Conservation (phyloP, 2,888 invertebrate species). For the Heliconius ismenius region DNA sequence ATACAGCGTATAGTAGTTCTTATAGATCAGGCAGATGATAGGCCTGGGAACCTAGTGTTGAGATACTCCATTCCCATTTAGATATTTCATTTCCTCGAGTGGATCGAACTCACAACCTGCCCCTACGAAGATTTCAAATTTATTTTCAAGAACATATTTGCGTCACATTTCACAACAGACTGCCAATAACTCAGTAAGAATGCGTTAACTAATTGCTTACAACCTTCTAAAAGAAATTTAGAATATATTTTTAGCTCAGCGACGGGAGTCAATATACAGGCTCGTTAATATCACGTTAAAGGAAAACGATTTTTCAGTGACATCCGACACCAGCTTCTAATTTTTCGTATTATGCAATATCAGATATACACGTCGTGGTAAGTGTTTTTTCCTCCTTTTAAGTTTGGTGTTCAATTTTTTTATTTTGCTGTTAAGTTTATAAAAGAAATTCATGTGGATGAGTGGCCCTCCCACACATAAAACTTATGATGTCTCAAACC, state of each 20-base stretch:
- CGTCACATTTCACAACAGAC: neutral
- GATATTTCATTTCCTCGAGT: neutral
- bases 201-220: constrained; percentile 8
- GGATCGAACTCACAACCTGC: too few species aligned
- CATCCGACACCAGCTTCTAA: constrained; percentile 34
- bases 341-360: constrained; percentile 19
- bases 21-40: too few species aligned
- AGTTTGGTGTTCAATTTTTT: neutral
- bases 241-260: constrained; percentile 22
- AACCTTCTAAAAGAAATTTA: neutral
- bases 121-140: neutral
- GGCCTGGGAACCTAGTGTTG: too few species aligned
- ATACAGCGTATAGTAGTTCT: neutral
- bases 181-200: neutral
- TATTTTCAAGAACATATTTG: neutral
- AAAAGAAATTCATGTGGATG: too few species aligned
- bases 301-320: constrained; percentile 39
- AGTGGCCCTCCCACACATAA: too few species aligned
- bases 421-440: too few species aligned
- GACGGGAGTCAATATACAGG: constrained; percentile 34
- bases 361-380: neutral
- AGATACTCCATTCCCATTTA: neutral
- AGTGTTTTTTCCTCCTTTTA: neutral
- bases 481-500: too few species aligned
- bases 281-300: constrained; percentile 36